A percentile compares a stretch with the other conserved stretches of the same genome.
phyloP scores from a whole-genome alignment of 1,140 invertebrate species.

The Rhyzopertha dominica region DNA sequence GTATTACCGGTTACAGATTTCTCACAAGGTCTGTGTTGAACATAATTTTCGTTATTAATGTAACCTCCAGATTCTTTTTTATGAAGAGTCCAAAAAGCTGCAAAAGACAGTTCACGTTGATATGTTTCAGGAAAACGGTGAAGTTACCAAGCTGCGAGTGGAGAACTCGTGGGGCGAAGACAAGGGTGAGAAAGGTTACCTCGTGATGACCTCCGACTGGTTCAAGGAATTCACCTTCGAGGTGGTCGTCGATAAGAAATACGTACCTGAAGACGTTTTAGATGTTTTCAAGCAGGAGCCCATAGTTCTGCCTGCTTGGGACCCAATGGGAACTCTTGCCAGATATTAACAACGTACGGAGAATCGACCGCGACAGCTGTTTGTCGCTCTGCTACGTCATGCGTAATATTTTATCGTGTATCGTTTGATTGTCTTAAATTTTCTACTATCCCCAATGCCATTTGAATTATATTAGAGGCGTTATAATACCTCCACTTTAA shows the following conservation, averaged over 20 bases:
- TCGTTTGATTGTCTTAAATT: no score
- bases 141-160: slow-evolving; percentile 70
- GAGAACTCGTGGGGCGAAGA: slow-evolving; percentile 93
- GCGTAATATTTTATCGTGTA: no score
- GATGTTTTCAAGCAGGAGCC: slow-evolving; percentile 71
- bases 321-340: slow-evolving; percentile 86
- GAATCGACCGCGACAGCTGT: no score
- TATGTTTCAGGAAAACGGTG: slow-evolving; percentile 54
- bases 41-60: no score
- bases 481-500: no score
- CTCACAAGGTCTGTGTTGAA: no score
- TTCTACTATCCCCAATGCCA: no score
- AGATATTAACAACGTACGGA: slow-evolving; percentile 5
- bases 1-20: no score
- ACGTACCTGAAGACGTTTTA: slow-evolving; percentile 67
- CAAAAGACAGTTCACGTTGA: background rate
- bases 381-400: no score
- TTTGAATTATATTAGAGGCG: no score
- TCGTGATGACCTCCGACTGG: slow-evolving; percentile 78
- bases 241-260: slow-evolving; percentile 82
- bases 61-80: no score
- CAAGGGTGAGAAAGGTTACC: slow-evolving; percentile 80
- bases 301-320: slow-evolving; percentile 80
- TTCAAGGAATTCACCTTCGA: slow-evolving; percentile 89
- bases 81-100: background rate